A percentile compares a stretch with the other conserved stretches of the same genome.
Evolutionary conservation across 2,888 invertebrate genomes (phyloP).

Genomic region (Andrena camellia): DNA sequence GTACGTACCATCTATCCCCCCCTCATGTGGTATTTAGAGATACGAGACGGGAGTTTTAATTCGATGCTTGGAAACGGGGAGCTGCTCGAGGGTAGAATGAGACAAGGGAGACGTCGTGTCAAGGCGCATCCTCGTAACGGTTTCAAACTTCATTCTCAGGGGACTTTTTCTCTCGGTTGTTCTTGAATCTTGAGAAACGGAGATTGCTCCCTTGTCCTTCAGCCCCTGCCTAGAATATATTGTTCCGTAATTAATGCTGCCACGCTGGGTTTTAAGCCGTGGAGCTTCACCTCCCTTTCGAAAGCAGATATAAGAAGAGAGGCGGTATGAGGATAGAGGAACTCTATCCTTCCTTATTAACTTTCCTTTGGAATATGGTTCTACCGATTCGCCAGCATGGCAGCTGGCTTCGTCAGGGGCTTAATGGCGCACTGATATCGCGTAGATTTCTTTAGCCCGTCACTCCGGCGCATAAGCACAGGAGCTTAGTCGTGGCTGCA

Average conservation of each 20-base stretch:
- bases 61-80: neutral
- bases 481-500: neutral
- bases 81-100: slow-evolving; percentile 22
- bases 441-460: neutral
- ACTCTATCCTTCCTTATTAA: too few relatives aligned
- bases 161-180: neutral
- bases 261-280: neutral
- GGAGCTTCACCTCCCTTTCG: neutral
- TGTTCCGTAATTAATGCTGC: neutral
- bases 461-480: neutral
- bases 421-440: too few relatives aligned
- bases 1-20: neutral
- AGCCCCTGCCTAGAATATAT: neutral
- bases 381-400: too few relatives aligned
- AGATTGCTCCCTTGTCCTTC: neutral
- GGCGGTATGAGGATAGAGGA: too few relatives aligned
- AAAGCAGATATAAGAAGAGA: too few relatives aligned
- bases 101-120: slow-evolving; percentile 29
- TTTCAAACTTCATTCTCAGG: neutral
- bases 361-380: too few relatives aligned
- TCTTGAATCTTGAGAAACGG: neutral
- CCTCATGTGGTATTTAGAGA: slow-evolving; percentile 8
- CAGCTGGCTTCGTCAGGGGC: too few relatives aligned
- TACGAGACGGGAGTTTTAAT: slow-evolving; percentile 21
- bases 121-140: slow-evolving; percentile 49